Evolutionary conservation across 2,888 invertebrate genomes (phyloP), one percentile per base, ranked within the genome.

Genomic region (Metellina segmentata): DNA sequence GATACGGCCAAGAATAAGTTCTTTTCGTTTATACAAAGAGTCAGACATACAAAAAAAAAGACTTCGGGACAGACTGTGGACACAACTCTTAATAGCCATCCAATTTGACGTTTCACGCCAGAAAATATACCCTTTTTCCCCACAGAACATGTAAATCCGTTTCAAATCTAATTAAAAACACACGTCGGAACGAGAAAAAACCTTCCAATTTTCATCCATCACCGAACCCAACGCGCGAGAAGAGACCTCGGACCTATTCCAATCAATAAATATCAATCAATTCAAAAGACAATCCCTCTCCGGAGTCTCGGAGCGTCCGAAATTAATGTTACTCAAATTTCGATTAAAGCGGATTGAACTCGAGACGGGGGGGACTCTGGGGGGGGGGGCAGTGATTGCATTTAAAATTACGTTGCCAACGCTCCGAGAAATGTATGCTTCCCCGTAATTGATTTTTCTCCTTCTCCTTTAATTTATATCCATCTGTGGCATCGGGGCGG

Each of bases 391-490:
- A 16, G 61, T 61, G 61, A 61, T 61, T 61, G 61, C 61, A 61
- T 61, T 61, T 61, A 61, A 61, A 61, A 61, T 61, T 61, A 16
- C 61, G 61, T 61, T 61, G 61, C 61, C 61, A 61, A 61, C 61
- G 61, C 61, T 61, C 61, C 61, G 13, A 61, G 61, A 61, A 16
- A 61, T 16, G 16, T 61, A 61, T 16, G 61, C 61, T 61, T 61
- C 61, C 61, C 61, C 61, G 61, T 61, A 61, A 61, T 51, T 52
- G 52, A 78, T 78, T 78, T 78, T 72, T 72, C 34, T 19, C 52
- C 77, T 77, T 11, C 34, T 72, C 19, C 34, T 34, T 19, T 34
- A 52, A 78, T 51, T 78, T 52, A 52, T 78, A 78, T 78, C 78
- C 11, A 7, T 8, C 13, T 8, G 9, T 61, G 61, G 61, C 61